A percentile compares a stretch with the other conserved stretches of the same genome.
Conservation (phyloP, 2,888 invertebrate genomes). For the Chymomyza fuscimana region DNA sequence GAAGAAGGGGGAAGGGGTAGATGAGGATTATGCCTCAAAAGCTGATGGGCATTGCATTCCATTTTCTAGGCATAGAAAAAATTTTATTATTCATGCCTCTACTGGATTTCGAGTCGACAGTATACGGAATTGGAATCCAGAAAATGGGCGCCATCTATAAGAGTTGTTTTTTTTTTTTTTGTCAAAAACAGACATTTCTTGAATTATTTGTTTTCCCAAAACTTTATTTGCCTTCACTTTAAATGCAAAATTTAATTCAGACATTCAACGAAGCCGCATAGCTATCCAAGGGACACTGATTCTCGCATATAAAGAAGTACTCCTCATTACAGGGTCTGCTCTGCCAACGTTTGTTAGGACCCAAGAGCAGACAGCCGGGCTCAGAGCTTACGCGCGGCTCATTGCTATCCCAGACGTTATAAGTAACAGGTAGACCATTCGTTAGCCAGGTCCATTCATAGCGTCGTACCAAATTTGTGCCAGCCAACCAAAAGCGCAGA, state of each 20-base stretch:
- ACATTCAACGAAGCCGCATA: conserved; percentile 1
- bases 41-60: too few relatives aligned
- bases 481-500: conserved; percentile 52
- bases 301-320: conserved; percentile 52
- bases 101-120: too few relatives aligned
- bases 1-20: too few relatives aligned
- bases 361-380: conserved; percentile 39
- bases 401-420: conserved; percentile 35
- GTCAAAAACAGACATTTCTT: too few relatives aligned
- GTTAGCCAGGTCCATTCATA: conserved; percentile 47
- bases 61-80: too few relatives aligned
- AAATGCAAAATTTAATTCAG: neutral
- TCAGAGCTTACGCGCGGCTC: conserved; percentile 31
- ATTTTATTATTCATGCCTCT: too few relatives aligned
- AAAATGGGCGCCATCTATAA: too few relatives aligned
- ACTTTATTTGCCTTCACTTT: neutral
- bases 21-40: too few relatives aligned
- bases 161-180: too few relatives aligned
- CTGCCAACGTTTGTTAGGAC: conserved; percentile 43
- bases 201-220: neutral
- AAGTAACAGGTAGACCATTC: conserved; percentile 44
- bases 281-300: conserved; percentile 24
- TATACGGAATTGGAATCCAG: too few relatives aligned
- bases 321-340: conserved; percentile 37
- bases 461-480: conserved; percentile 37